Evolutionary conservation across 2,888 invertebrate species (phyloP).

Genomic region (Anthrax anthrax): DNA sequence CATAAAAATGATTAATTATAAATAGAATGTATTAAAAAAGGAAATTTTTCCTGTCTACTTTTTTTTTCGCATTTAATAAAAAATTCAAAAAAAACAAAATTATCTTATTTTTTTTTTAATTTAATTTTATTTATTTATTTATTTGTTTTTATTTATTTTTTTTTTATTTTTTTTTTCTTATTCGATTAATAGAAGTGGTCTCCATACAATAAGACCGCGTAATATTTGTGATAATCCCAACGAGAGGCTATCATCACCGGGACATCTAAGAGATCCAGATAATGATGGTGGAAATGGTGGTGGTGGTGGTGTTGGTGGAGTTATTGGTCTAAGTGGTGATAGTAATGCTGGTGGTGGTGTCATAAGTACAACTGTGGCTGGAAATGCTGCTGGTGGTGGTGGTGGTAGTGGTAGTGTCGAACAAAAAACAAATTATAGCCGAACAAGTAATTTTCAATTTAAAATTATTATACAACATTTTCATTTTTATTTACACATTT

Average conservation of each 20-base stretch:
- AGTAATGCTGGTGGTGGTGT: background rate
- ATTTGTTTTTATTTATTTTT: no score
- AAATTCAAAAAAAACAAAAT: no score
- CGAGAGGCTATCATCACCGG: constrained; percentile 17
- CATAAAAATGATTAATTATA: no score
- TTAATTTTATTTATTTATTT: no score
- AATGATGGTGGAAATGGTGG: constrained; percentile 3
- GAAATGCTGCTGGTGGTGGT: background rate
- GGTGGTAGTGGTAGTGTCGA: background rate
- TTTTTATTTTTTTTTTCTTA: no score
- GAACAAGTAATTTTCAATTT: constrained; percentile 13
- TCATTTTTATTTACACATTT: no score
- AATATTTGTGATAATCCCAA: constrained; percentile 20
- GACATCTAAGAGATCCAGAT: constrained; percentile 14
- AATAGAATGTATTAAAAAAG: no score
- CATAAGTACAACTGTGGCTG: background rate
- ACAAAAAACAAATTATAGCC: background rate
- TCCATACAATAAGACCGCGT: constrained; percentile 15
- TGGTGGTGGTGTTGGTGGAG: background rate
- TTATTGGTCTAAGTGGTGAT: background rate
- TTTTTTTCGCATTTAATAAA: no score
- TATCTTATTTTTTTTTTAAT: no score
- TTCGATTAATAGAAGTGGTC: constrained; percentile 13
- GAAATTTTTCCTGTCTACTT: no score
- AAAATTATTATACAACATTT: background rate